Evolutionary conservation across 2,113 vertebrate species (phyloP).

Genomic region (Plestiodon gilberti): DNA sequence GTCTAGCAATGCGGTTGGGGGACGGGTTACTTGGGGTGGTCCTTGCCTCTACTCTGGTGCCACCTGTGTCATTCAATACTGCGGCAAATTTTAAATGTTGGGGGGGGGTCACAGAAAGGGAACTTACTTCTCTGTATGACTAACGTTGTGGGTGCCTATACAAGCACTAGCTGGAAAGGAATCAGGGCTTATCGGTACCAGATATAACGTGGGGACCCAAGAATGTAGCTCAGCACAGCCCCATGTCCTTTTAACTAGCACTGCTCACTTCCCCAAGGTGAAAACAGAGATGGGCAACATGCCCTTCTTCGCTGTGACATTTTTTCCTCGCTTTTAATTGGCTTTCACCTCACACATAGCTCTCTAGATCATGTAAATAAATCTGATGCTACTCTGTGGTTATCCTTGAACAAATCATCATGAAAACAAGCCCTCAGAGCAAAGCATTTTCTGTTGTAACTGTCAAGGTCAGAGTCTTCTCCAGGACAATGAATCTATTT

Average conservation of each 20-base stretch:
- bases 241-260: neutral
- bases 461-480: conserved; percentile 9
- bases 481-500: conserved; percentile 10
- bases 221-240: neutral
- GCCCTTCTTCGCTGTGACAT: neutral
- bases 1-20: no score
- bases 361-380: neutral
- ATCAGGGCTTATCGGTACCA: neutral
- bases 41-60: no score
- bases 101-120: neutral
- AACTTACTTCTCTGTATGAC: neutral
- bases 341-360: neutral
- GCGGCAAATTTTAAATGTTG: neutral
- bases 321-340: neutral
- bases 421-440: conserved; percentile 8
- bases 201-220: neutral
- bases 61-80: no score
- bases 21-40: no score
- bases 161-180: neutral
- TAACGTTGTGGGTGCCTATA: neutral
- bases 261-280: neutral
- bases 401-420: conserved; percentile 21
- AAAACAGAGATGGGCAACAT: neutral
- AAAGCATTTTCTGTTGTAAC: conserved; percentile 1
- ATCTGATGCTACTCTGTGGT: neutral